Conservation (phyloP, 2,888 invertebrate genomes). For the Troides helena region DNA sequence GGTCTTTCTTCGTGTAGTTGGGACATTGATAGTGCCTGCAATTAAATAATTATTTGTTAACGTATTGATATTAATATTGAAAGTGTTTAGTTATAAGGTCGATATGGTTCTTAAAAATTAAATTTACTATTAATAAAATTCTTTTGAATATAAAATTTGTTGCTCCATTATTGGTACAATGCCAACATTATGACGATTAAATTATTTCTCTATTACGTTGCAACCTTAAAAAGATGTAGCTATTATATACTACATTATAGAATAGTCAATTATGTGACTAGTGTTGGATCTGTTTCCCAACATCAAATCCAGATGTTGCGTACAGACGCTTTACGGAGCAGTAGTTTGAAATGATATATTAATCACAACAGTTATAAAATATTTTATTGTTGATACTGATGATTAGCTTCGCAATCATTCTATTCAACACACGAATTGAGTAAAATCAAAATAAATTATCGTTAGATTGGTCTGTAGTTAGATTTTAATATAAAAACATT, state of each 20-base stretch:
- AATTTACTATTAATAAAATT: no score
- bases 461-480: no score
- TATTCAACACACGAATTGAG: not conserved
- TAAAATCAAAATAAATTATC: no score
- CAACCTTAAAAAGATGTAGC: constrained; percentile 13
- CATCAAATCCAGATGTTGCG: not conserved
- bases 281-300: not conserved
- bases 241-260: constrained; percentile 16
- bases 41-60: not conserved
- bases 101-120: no score
- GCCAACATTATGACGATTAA: constrained; percentile 15
- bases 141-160: not conserved
- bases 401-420: not conserved
- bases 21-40: constrained; percentile 59
- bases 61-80: no score
- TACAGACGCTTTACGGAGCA: not conserved
- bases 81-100: no score
- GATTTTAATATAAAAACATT: no score
- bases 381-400: not conserved
- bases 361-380: not conserved
- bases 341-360: not conserved
- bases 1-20: constrained; percentile 70
- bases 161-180: not conserved
- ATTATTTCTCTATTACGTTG: constrained; percentile 21
- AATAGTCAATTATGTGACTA: constrained; percentile 31